A percentile compares a stretch with the other conserved stretches of the same genome.
phyloP scores from a whole-genome alignment of 23 tunicate genomes.

The Styela clava region DNA sequence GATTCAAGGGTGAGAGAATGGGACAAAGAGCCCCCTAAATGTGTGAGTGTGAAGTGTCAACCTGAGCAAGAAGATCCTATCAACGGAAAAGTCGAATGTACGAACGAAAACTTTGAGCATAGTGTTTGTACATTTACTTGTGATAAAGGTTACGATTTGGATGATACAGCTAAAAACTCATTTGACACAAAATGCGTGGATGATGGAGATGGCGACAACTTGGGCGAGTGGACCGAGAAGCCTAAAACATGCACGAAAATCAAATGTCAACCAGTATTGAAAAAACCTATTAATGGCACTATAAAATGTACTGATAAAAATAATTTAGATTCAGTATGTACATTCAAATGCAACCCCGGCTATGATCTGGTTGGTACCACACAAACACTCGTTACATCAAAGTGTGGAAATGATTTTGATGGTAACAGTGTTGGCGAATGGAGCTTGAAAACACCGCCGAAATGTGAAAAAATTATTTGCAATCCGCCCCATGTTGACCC shows the following conservation, averaged over 20 bases:
- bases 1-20: neutral
- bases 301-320: neutral
- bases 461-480: neutral
- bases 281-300: neutral
- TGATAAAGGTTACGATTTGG: constrained; percentile 17
- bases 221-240: neutral
- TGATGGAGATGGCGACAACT: neutral
- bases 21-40: neutral
- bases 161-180: neutral
- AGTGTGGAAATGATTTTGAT: neutral
- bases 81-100: constrained; percentile 6
- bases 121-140: constrained; percentile 20
- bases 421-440: constrained; percentile 4
- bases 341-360: neutral
- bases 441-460: neutral
- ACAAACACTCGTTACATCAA: neutral
- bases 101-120: neutral
- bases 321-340: neutral
- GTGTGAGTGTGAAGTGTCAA: neutral
- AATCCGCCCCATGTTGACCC: neutral
- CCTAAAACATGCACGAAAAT: neutral
- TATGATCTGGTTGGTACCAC: neutral
- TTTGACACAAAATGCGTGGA: constrained; percentile 3
- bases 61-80: neutral
- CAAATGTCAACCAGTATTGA: neutral